Evolutionary conservation across 2,113 vertebrate species (phyloP).

Genomic region (Camelus dromedarius): DNA sequence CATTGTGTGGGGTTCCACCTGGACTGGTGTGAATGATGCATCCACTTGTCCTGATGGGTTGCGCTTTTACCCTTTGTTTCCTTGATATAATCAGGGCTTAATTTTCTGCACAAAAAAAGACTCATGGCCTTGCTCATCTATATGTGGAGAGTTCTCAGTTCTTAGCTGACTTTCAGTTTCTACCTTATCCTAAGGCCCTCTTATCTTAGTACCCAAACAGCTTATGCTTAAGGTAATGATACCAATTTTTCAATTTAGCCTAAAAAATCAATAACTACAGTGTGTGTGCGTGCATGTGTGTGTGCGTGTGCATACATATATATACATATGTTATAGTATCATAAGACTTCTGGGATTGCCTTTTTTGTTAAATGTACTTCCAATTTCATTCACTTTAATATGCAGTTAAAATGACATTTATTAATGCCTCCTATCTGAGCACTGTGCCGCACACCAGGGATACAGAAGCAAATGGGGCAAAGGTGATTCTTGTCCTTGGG

Average conservation of each 20-base stretch:
- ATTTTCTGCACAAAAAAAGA: conserved; percentile 58
- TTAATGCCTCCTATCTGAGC: background rate
- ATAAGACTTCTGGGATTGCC: background rate
- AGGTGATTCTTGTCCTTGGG: background rate
- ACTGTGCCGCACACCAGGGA: background rate
- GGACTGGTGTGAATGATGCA: background rate
- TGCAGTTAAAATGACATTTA: conserved; percentile 9
- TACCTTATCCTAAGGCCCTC: background rate
- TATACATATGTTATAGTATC: background rate
- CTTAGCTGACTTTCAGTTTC: conserved; percentile 43
- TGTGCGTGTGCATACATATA: background rate
- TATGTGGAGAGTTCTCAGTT: conserved; percentile 36
- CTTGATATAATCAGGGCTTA: conserved; percentile 57
- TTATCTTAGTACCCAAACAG: conserved; percentile 23
- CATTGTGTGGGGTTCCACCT: conserved; percentile 27
- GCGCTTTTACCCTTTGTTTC: conserved; percentile 33
- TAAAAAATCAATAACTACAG: background rate
- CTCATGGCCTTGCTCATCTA: conserved; percentile 44
- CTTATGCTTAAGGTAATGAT: background rate
- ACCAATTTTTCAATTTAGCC: conserved; percentile 26
- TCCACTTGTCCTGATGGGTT: conserved; percentile 50
- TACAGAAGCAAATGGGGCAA: background rate
- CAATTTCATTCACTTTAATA: conserved; percentile 14
- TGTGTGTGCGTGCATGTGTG: background rate
- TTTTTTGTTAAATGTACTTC: conserved; percentile 3